A percentile compares a stretch with the other conserved stretches of the same genome.
These are phyloP conservation scores for Dolomedes plantarius DNA, from an alignment of 2,888 invertebrate species.

Conservation along the genomic window DNA sequence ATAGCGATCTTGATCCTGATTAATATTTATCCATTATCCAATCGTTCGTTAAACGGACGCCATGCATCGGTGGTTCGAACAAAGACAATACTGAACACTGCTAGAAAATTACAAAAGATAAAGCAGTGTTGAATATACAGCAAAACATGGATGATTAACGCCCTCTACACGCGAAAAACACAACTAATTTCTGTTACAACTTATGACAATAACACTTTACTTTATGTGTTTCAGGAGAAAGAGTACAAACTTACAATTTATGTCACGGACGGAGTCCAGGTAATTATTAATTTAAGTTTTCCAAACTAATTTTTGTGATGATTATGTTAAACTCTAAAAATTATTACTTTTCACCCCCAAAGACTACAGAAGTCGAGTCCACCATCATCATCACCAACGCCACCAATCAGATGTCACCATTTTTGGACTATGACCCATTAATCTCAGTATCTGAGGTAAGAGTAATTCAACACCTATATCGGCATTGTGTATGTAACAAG, in stretches of 20 bases:
- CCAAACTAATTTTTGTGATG: background rate
- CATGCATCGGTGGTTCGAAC: too few species aligned
- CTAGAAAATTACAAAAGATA: too few species aligned
- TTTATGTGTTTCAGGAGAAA: conserved; percentile 56
- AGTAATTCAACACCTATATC: background rate
- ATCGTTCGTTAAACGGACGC: too few species aligned
- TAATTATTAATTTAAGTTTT: conserved; percentile 18
- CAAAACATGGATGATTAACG: too few species aligned
- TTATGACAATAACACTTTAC: too few species aligned
- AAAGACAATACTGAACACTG: too few species aligned
- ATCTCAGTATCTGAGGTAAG: conserved; percentile 73
- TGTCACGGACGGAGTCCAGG: conserved; percentile 73
- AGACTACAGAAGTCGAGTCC: conserved; percentile 73
- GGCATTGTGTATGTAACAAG: too few species aligned
- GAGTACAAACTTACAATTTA: conserved; percentile 73
- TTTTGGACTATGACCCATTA: conserved; percentile 69
- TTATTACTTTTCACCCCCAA: background rate
- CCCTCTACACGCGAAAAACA: too few species aligned
- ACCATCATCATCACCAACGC: conserved; percentile 72
- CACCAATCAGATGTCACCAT: conserved; percentile 68
- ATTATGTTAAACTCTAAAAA: background rate
- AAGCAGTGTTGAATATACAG: too few species aligned
- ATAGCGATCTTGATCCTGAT: too few species aligned
- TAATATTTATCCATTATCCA: too few species aligned
- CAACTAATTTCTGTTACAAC: too few species aligned